These are phyloP conservation scores for Vultur gryphus DNA, from an alignment of 2,797 vertebrate genomes.

Conservation along the genomic window DNA sequence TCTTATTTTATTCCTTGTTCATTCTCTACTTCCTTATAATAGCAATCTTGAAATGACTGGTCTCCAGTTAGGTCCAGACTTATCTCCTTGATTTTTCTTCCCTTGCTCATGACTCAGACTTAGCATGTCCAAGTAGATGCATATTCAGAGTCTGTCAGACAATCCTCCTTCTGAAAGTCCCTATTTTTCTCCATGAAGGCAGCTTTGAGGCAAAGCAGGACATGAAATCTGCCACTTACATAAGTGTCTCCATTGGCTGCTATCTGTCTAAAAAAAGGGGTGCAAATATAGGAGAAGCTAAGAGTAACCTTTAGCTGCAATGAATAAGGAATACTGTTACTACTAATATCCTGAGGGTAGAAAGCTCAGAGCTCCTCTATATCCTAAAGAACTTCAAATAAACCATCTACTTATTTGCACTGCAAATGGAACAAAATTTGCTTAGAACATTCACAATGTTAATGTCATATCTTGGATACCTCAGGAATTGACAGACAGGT, in stretches of 20 bases:
- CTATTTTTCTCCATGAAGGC: not conserved
- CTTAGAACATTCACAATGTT: not conserved
- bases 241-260: not conserved
- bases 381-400: not conserved
- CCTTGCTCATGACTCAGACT: not conserved
- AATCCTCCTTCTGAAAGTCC: not conserved
- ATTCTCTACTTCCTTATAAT: not conserved
- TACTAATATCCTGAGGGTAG: not conserved
- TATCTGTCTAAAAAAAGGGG: not conserved
- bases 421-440: not conserved
- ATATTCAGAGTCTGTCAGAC: not conserved
- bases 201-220: not conserved
- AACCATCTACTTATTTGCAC: not conserved
- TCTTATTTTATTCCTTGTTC: not conserved
- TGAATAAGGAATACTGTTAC: not conserved
- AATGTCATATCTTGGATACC: not conserved
- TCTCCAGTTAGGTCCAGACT: not conserved
- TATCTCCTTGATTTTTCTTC: not conserved
- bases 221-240: not conserved
- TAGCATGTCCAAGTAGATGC: not conserved
- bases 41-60: not conserved
- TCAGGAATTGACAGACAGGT: not conserved
- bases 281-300: not conserved
- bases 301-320: not conserved
- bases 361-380: not conserved